Evolutionary conservation across 2,797 vertebrate genomes (phyloP), one percentile per base, ranked within the genome.

Genomic region (Falco rusticolus): DNA sequence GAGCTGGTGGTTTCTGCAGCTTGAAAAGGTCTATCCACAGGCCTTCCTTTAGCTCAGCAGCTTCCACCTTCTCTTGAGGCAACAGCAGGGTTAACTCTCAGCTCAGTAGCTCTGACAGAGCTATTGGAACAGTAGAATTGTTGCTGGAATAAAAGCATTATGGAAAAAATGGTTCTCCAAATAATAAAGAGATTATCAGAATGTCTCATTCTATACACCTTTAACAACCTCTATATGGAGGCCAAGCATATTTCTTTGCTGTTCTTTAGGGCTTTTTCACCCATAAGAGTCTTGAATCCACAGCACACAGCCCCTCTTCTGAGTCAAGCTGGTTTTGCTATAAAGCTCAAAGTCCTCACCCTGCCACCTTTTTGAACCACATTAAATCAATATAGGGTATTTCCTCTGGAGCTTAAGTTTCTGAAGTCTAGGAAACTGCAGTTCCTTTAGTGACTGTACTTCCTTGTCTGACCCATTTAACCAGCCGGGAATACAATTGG

Each of bases 401-500:
- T 86, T 84, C 43, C 37, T 83, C 84, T 65, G 47, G 19, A 71
- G 50, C 18, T 53, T 13, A 78, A 47, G 18, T 54, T 92, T 86
- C 45, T 93, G 71, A 74, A 60, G 18, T 57, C 34, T 29, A 75
- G 75, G 61, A 81, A 34, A 75, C 64, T 80, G 21, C 53, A 77
- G 2, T 83, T 90, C 15, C 57, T 91, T 63, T 83, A 69, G 9
- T 48, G 29, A 85, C 54, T 65, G n/a, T 54, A 74, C 29, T 74
- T 95, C 56, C 16, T 91, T 61, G 3, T 71, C 75, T 85, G 84
- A 83, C 45, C 24, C 53, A 12, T 68, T 78, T 85, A 77, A 51
- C 24, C 0, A 0, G 14, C 24, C 0, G 0, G 14, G 48, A 87
- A 45, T n/a, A 47, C 13, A 88, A 31, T 7, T 79, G 56, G 59